A percentile compares a stretch with the other conserved stretches of the same genome.
Conservation (phyloP, 2,888 invertebrate genomes). For the Bhutanitis thaidina region DNA sequence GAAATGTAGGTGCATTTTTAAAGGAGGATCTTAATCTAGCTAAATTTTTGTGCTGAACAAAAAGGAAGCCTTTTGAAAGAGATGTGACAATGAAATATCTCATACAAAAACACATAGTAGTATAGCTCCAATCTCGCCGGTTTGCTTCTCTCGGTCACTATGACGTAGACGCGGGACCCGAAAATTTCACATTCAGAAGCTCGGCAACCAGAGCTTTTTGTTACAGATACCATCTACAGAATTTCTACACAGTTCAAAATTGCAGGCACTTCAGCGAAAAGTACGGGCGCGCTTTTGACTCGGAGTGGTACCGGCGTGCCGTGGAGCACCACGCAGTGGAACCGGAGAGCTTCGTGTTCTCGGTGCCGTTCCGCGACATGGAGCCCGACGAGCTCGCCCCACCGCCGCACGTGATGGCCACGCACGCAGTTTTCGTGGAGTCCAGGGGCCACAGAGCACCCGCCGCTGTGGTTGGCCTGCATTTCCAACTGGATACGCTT, state of each 20-base stretch:
- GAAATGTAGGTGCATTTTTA: too few relatives aligned
- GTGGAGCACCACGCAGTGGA: slow-evolving; percentile 93
- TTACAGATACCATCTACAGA: too few relatives aligned
- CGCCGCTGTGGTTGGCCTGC: slow-evolving; percentile 94
- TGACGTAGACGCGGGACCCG: too few relatives aligned
- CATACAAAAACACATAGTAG: too few relatives aligned
- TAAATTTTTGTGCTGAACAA: too few relatives aligned
- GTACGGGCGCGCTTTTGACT: slow-evolving; percentile 90
- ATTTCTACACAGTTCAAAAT: not conserved
- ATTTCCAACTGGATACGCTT: slow-evolving; percentile 90
- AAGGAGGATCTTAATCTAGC: too few relatives aligned
- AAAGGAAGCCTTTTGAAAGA: too few relatives aligned
- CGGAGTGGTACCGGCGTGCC: slow-evolving; percentile 94
- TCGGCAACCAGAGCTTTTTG: too few relatives aligned
- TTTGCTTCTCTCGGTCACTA: too few relatives aligned
- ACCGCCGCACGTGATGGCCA: slow-evolving; percentile 89
- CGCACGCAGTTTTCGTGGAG: slow-evolving; percentile 93
- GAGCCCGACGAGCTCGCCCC: slow-evolving; percentile 74
- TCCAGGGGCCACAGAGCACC: slow-evolving; percentile 91
- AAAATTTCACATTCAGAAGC: too few relatives aligned
- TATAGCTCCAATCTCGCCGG: too few relatives aligned
- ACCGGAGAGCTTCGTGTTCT: slow-evolving; percentile 94
- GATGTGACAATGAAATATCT: too few relatives aligned
- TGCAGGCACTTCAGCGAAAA: slow-evolving; percentile 89
- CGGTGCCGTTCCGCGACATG: slow-evolving; percentile 88